Percentiles rank a stretch among this genome's conserved stretches.
Evolutionary conservation across 2,888 invertebrate genomes (phyloP).

Genomic region (Drosophila borborema): DNA sequence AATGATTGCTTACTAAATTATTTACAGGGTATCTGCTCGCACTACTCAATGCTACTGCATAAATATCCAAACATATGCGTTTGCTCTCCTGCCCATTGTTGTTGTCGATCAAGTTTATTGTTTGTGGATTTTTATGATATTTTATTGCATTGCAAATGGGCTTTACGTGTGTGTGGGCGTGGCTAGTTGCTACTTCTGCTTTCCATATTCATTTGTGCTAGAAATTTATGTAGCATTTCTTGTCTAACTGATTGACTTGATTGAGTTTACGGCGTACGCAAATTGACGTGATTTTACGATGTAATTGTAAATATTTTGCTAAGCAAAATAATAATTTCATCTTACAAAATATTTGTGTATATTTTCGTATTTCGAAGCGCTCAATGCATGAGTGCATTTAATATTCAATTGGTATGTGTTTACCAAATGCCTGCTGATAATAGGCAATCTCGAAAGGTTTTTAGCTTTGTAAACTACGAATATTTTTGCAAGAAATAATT

Average conservation of each 20-base stretch:
- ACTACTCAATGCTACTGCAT: background rate
- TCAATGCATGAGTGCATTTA: background rate
- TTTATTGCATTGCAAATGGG: constrained; percentile 47
- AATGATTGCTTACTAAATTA: background rate
- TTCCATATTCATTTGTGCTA: constrained; percentile 32
- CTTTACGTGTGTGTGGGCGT: background rate
- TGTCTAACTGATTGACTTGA: constrained; percentile 49
- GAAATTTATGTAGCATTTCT: constrained; percentile 43
- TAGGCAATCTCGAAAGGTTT: background rate
- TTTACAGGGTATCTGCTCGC: constrained; percentile 15
- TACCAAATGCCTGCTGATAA: background rate
- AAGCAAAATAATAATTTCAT: constrained; percentile 4
- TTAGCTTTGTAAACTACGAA: background rate
- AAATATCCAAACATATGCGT: constrained; percentile 27
- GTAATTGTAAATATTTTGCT: background rate
- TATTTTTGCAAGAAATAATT: background rate
- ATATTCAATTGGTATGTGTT: background rate
- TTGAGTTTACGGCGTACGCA: constrained; percentile 39
- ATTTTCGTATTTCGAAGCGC: background rate
- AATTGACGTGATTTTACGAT: constrained; percentile 45
- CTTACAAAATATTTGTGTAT: background rate
- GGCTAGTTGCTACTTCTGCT: constrained; percentile 14
- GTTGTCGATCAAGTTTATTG: constrained; percentile 48
- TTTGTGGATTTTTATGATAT: constrained; percentile 60
- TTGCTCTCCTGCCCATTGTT: constrained; percentile 16